Percentiles rank a stretch among this genome's conserved stretches.
Evolutionary conservation across 2,888 invertebrate genomes (phyloP).

Genomic region (Pterobdella sp.): DNA sequence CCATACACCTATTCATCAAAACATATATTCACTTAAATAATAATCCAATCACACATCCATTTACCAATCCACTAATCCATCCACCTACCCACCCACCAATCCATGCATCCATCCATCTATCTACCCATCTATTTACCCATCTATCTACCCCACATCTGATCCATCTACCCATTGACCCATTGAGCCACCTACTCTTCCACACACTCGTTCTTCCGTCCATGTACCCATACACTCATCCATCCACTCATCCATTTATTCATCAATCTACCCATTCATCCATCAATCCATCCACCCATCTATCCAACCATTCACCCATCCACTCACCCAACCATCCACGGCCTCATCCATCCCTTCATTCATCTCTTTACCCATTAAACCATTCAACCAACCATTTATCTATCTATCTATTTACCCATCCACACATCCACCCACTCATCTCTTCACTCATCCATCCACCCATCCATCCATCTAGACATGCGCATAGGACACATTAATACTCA

Average conservation of each 20-base stretch:
- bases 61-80: conserved; percentile 14
- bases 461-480: neutral
- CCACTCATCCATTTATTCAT: neutral
- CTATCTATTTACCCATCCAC: conserved; percentile 6
- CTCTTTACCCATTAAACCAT: neutral
- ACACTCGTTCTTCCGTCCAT: neutral
- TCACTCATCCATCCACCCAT: conserved; percentile 5
- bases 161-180: neutral
- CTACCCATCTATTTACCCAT: conserved; percentile 13
- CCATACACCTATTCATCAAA: conserved; percentile 22
- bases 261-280: conserved; percentile 10
- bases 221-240: neutral
- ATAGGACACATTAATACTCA: conserved; percentile 19
- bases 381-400: neutral
- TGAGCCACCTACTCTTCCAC: conserved; percentile 19
- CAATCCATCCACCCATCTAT: conserved; percentile 17
- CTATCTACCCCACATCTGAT: neutral
- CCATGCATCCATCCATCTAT: conserved; percentile 20
- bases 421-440: conserved; percentile 10
- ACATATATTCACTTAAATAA: conserved; percentile 13
- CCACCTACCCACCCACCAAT: conserved; percentile 10
- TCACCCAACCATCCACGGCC: conserved; percentile 19
- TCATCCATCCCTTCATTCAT: conserved; percentile 19
- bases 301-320: conserved; percentile 18
- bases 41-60: conserved; percentile 22